A percentile compares a stretch with the other conserved stretches of the same genome.
phyloP scores from a whole-genome alignment of 2,888 invertebrate genomes.

The Cremastobaeus sp. region DNA sequence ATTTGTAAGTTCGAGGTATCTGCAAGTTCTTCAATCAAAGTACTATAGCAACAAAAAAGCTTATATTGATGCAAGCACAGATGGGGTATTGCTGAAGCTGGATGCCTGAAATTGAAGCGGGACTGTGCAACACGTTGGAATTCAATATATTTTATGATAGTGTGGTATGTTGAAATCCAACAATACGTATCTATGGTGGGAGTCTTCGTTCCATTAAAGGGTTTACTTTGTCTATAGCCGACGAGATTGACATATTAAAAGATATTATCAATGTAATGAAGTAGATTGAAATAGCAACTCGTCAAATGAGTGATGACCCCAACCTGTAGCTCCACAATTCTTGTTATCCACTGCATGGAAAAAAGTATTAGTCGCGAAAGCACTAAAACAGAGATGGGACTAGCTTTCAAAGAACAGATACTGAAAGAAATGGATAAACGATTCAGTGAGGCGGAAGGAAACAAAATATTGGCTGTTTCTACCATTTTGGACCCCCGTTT shows the following conservation, averaged over 20 bases:
- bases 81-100: conserved; percentile 8
- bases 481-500: conserved; percentile 28
- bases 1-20: too few species aligned
- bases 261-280: background rate
- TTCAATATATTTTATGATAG: conserved; percentile 23
- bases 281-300: conserved; percentile 5
- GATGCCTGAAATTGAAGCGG: conserved; percentile 15
- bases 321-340: conserved; percentile 21
- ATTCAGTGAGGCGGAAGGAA: conserved; percentile 12
- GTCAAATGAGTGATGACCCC: conserved; percentile 12
- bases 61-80: background rate
- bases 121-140: conserved; percentile 26
- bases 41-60: too few species aligned
- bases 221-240: too few species aligned
- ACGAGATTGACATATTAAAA: background rate
- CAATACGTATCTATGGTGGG: conserved; percentile 2
- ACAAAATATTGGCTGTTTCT: conserved; percentile 4
- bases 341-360: conserved; percentile 17
- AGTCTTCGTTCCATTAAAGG: background rate
- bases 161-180: conserved; percentile 11
- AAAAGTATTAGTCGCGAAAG: background rate
- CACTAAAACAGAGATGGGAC: conserved; percentile 1
- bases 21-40: too few species aligned
- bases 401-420: conserved; percentile 3
- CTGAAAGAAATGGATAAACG: background rate